These are phyloP conservation scores for Holcopasites calliopsidis DNA, from an alignment of 1,140 invertebrate genomes.

Conservation along the genomic window DNA sequence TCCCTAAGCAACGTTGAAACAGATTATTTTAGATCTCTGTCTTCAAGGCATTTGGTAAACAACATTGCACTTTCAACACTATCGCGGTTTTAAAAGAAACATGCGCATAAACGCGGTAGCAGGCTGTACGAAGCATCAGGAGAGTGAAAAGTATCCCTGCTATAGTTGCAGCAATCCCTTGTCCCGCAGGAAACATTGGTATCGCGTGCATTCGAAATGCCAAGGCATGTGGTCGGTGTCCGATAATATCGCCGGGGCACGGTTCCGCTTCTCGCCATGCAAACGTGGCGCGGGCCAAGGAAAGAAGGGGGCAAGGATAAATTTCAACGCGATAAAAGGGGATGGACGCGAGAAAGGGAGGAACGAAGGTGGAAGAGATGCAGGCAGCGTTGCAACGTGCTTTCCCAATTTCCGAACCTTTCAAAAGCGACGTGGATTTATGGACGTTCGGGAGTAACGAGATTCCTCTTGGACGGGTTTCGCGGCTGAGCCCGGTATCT, in stretches of 20 bases:
- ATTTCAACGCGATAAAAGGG: not conserved
- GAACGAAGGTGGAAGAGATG: not conserved
- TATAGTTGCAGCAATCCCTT: conserved; percentile 6
- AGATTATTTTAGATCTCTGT: too few relatives aligned
- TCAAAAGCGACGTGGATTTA: conserved; percentile 64
- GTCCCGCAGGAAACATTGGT: conserved; percentile 23
- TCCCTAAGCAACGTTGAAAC: too few relatives aligned
- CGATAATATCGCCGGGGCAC: conserved; percentile 8
- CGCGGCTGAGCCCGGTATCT: conserved; percentile 32
- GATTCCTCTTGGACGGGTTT: conserved; percentile 50
- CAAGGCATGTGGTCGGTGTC: not conserved
- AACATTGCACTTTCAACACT: too few relatives aligned
- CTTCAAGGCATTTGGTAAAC: too few relatives aligned
- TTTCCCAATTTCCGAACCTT: conserved; percentile 63
- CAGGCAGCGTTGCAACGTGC: conserved; percentile 40
- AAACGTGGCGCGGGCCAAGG: not conserved
- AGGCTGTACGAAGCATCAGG: not conserved
- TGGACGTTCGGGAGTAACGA: conserved; percentile 57
- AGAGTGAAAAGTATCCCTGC: not conserved
- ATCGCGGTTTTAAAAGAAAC: too few relatives aligned
- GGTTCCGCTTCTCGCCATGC: not conserved
- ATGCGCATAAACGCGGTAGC: not conserved
- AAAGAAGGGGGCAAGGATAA: not conserved
- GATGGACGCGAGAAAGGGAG: not conserved
- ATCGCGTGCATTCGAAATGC: conserved; percentile 10